A percentile compares a stretch with the other conserved stretches of the same genome.
These are phyloP conservation scores for Vollenhovia emeryi DNA, from an alignment of 1,140 invertebrate genomes.

Conservation along the genomic window DNA sequence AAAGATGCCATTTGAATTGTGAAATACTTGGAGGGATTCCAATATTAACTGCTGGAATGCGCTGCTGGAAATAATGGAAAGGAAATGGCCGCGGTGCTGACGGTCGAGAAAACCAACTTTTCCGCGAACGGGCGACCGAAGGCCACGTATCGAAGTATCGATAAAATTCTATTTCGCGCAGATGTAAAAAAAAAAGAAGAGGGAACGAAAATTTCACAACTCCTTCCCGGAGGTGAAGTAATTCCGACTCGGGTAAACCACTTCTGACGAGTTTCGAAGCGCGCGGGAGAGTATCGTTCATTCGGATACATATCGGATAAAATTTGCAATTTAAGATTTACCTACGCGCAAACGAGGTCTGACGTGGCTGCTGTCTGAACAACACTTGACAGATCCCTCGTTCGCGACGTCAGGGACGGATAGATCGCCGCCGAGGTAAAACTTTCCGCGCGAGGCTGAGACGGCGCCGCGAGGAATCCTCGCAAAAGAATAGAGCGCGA, in stretches of 20 bases:
- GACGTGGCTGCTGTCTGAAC: not conserved
- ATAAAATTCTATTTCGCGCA: conserved; percentile 58
- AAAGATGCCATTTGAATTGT: conserved; percentile 76
- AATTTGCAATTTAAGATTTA: not conserved
- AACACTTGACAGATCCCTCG: not conserved
- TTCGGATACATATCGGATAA: not conserved
- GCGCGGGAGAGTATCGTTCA: conserved; percentile 5
- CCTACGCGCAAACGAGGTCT: conserved; percentile 11
- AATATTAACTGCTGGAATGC: conserved; percentile 75
- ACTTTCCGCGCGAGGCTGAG: conserved; percentile 43
- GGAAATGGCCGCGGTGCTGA: conserved; percentile 59
- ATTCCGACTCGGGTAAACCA: conserved; percentile 39
- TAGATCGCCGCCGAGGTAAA: conserved; percentile 32
- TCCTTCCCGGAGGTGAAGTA: conserved; percentile 44
- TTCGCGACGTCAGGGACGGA: not conserved
- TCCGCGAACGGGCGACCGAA: not conserved
- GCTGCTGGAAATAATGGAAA: conserved; percentile 72
- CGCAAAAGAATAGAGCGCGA: conserved; percentile 1
- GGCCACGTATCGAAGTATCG: conserved; percentile 41
- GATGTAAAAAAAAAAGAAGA: conserved; percentile 21
- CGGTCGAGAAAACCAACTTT: conserved; percentile 44
- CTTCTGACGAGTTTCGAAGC: conserved; percentile 10
- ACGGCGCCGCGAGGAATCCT: conserved; percentile 39
- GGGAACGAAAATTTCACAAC: not conserved
- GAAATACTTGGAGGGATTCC: conserved; percentile 76